Evolutionary conservation across 2,113 vertebrate species (phyloP).

Genomic region (Muntiacus reevesi): DNA sequence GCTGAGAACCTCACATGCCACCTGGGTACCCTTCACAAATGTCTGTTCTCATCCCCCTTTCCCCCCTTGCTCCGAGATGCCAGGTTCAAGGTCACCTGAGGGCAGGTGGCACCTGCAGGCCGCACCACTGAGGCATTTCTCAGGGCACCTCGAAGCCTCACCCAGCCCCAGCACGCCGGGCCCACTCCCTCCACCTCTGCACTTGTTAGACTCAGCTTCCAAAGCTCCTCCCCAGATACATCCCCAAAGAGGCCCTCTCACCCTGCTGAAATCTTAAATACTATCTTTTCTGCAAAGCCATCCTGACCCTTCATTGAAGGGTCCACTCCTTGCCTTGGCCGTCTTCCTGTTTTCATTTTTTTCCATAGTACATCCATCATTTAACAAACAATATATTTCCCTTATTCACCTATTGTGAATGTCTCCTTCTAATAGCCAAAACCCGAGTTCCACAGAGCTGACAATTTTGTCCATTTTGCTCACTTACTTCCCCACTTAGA

Average conservation of each 20-base stretch:
- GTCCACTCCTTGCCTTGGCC: rapidly evolving
- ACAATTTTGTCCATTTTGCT: not conserved
- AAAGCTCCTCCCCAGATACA: not conserved
- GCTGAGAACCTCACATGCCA: not conserved
- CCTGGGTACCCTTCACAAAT: not conserved
- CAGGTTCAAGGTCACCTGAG: not conserved
- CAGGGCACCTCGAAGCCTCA: not conserved
- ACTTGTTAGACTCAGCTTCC: not conserved
- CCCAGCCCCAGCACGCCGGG: not conserved
- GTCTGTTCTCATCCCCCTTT: not conserved
- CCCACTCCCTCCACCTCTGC: not conserved
- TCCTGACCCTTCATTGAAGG: not conserved
- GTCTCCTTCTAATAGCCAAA: not conserved
- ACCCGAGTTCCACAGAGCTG: not conserved
- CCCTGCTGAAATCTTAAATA: not conserved
- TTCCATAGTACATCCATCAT: not conserved
- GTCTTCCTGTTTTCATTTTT: not conserved
- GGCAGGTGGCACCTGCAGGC: not conserved
- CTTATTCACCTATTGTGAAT: not conserved
- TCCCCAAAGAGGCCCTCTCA: not conserved
- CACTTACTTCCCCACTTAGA: not conserved
- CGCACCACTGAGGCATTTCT: not conserved
- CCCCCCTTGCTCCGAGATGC: not conserved
- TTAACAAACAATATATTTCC: not conserved
- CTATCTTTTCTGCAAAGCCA: not conserved